A percentile compares a stretch with the other conserved stretches of the same genome.
These are phyloP conservation scores for Corynorhinus townsendii DNA, from an alignment of 2,113 vertebrate genomes.

Conservation along the genomic window DNA sequence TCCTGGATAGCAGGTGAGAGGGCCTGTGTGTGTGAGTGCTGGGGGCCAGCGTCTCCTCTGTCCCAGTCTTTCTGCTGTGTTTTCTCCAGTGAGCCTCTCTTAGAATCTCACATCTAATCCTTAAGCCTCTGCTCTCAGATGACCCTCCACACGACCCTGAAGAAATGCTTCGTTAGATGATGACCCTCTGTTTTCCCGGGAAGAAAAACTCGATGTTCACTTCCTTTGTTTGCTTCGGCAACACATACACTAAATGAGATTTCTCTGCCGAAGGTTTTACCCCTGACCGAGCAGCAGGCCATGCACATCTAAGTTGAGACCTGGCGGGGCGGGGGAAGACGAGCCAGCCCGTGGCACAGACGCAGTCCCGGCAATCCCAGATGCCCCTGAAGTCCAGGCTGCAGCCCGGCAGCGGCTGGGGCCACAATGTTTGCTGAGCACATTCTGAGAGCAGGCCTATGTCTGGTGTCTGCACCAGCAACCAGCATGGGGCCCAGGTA, in stretches of 20 bases:
- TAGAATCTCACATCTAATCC: not conserved
- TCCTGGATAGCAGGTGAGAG: accelerated
- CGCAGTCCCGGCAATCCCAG: not conserved
- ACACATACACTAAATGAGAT: not conserved
- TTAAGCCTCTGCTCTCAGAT: not conserved
- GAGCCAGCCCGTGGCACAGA: not conserved
- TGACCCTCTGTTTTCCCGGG: not conserved
- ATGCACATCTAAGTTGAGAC: not conserved
- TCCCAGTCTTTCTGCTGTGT: not conserved
- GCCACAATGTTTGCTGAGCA: accelerated
- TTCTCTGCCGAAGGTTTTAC: not conserved
- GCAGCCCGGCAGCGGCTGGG: not conserved
- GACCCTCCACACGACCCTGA: not conserved
- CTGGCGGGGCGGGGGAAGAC: accelerated
- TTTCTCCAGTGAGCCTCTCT: not conserved
- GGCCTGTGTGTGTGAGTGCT: not conserved
- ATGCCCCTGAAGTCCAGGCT: not conserved
- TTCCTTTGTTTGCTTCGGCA: not conserved
- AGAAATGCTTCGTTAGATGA: not conserved
- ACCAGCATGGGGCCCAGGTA: not conserved
- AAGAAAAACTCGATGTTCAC: slow-evolving; percentile 2
- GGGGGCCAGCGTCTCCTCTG: not conserved
- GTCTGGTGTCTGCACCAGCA: not conserved
- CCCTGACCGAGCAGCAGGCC: not conserved
- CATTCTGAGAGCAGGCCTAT: not conserved